Evolutionary conservation across 1,140 invertebrate species (phyloP).

Genomic region (Drosophila elegans): DNA sequence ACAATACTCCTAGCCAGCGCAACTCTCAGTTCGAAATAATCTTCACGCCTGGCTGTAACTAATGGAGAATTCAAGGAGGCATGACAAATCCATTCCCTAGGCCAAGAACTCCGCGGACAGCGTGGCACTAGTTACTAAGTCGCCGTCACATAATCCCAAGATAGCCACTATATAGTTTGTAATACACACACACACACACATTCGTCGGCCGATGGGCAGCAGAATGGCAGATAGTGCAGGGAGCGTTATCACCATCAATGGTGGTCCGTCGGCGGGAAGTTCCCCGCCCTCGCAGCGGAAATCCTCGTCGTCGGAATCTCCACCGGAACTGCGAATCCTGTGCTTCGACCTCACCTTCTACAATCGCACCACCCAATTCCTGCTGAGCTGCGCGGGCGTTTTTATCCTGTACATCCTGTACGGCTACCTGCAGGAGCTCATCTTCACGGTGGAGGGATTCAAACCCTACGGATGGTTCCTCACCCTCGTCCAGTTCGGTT

Average conservation of each 20-base stretch:
- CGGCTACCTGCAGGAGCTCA: slow-evolving; percentile 96
- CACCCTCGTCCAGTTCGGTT: slow-evolving; percentile 95
- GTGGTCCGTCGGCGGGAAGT: neutral
- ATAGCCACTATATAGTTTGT: slow-evolving; percentile 25
- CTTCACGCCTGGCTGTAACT: neutral
- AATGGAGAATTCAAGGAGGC: slow-evolving; percentile 14
- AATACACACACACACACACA: slow-evolving; percentile 23
- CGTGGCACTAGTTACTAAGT: slow-evolving; percentile 40
- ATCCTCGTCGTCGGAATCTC: slow-evolving; percentile 45
- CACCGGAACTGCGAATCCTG: slow-evolving; percentile 87
- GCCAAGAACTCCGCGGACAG: slow-evolving; percentile 8
- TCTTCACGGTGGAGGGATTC: slow-evolving; percentile 95
- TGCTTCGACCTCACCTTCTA: slow-evolving; percentile 90
- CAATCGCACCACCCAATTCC: slow-evolving; percentile 90
- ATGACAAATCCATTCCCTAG: slow-evolving; percentile 18
- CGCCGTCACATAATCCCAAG: slow-evolving; percentile 22
- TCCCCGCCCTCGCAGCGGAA: slow-evolving; percentile 41
- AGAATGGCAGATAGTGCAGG: slow-evolving; percentile 42
- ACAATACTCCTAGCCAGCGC: neutral
- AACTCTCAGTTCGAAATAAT: neutral
- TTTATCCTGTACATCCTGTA: slow-evolving; percentile 96
- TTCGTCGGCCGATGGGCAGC: slow-evolving; percentile 7
- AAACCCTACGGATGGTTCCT: slow-evolving; percentile 96
- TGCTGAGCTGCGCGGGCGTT: slow-evolving; percentile 90
- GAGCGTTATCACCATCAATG: slow-evolving; percentile 66